Base-by-base conservation (phyloP, 2,888 invertebrate species). In the Heteromyza rotundicornis region DNA sequence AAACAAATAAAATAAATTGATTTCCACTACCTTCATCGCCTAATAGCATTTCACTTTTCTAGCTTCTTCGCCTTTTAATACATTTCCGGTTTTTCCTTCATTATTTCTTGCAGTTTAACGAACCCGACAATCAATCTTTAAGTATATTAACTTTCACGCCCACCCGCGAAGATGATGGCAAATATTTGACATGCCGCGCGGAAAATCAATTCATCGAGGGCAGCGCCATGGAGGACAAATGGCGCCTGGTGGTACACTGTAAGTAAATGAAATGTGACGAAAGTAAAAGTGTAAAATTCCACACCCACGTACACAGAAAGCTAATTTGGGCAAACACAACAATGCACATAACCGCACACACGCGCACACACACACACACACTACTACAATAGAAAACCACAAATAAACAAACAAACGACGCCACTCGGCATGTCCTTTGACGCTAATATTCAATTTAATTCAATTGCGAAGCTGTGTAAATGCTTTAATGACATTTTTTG, bases 161-260 rank as follows among this genome's bases (percentile, higher is more conserved):
- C 62, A 87, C 88, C 72, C 91, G 93, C 74, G 93, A 94, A 77
- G 94, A 95, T 84, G 93, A 95, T 82, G 94, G 94, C 73, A 93
- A 92, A 86, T 91, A 91, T 86, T 88, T 95, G 84, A 92, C 92
- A 70, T 95, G 95, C 83, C 88, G 93, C 72, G 92, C 93, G 56
- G 94, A 94, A 85, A 94, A 94, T 87, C 92, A 92, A 80, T 89
- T 88, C 84, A 92, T 94, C 80, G 88, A 89, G 62, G 91, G 91
- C 84, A 92, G 92, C 70, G 89, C 89, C 67, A 87, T 93, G 64
- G 94, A 94, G 85, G 93, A 93, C 85, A 92, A 90, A 86, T 93
- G 92, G 92, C 86, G 90, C 75, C 88, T 94, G 79, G 90, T 92
- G 83, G 94, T 94, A 77, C 92, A 93, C 82, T 94, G 94, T 93